Base-by-base conservation (phyloP, 1,140 invertebrate genomes). In the Whitmania pigra region DNA sequence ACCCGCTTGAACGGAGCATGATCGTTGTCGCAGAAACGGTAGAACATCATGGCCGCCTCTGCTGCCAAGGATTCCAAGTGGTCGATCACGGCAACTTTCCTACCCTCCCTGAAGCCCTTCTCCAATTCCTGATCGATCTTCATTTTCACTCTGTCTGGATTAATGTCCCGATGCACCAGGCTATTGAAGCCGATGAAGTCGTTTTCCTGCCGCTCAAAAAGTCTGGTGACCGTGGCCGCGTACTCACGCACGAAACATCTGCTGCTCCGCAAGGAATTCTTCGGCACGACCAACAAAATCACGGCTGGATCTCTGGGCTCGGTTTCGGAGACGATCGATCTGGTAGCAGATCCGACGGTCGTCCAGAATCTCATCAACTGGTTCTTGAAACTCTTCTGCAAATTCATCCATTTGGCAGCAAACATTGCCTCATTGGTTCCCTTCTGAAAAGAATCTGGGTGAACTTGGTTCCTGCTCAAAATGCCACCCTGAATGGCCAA, bases 31-130 rank as follows among this genome's bases (percentile, higher is more conserved):
- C 57, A 63, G 57, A 25, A 63, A 11, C 57, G 22, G 11, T 63
- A 31, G 18, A 63, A 63, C 15, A 63, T 63, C 57, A 63, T 63
- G 22, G 57, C 57, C 57, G 57, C 57, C 57, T 63, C 57, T 11
- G 22, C 57, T 13, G 57, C 57, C 57, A 63, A n/a, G 6, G 22
- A 18, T 20, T 63, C 57, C 57, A 63, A n/a, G 29, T 63, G 57
- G 9, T 63, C 57, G 11, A 63, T 13, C 22, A 63, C 57, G 6
- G 57, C 57, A 1, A 63, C 57, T 25, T 63, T 22, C 22, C 15
- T 63, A 13, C 57, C 57, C 22, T 22, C 22, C 29, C 11, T 13
- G 18, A 63, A 63, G 6, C 22, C 22, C 6, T 63, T 22, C 20
- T 63, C 29, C 13, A 63, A n/a, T 2, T 63, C 29, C 29, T n/a